phyloP scores from a whole-genome alignment of 2,888 invertebrate genomes.

The Conchocele bisecta region DNA sequence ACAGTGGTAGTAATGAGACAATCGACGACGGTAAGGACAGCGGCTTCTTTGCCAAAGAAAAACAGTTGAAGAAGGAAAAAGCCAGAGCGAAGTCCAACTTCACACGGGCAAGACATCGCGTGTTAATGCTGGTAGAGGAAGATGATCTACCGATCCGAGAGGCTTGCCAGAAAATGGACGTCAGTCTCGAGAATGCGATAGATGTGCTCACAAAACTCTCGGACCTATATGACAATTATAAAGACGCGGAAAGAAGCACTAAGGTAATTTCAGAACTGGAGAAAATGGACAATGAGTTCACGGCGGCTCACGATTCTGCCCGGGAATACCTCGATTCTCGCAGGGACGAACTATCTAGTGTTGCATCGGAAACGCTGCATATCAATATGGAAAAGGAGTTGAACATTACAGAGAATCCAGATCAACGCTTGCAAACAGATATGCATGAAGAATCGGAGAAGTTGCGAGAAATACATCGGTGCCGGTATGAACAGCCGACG shows the following conservation, averaged over 20 bases:
- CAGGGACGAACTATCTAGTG: conserved; percentile 4
- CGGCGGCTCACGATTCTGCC: background rate
- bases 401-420: background rate
- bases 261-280: no score
- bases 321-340: background rate
- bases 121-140: background rate
- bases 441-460: no score
- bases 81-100: conserved; percentile 1
- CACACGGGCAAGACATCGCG: background rate
- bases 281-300: conserved; percentile 5
- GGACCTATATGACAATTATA: background rate
- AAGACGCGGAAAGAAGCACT: no score
- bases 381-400: background rate
- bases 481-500: no score
- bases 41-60: no score
- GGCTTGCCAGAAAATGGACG: conserved; percentile 4
- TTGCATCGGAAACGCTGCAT: background rate
- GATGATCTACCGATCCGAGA: conserved; percentile 2
- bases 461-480: no score
- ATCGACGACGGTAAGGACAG: no score
- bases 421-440: no score
- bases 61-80: conserved; percentile 5
- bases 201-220: background rate
- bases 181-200: background rate
- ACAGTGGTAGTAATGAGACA: no score